These are phyloP conservation scores for Pterois miles DNA, from an alignment of 2,797 vertebrate genomes.

Conservation along the genomic window DNA sequence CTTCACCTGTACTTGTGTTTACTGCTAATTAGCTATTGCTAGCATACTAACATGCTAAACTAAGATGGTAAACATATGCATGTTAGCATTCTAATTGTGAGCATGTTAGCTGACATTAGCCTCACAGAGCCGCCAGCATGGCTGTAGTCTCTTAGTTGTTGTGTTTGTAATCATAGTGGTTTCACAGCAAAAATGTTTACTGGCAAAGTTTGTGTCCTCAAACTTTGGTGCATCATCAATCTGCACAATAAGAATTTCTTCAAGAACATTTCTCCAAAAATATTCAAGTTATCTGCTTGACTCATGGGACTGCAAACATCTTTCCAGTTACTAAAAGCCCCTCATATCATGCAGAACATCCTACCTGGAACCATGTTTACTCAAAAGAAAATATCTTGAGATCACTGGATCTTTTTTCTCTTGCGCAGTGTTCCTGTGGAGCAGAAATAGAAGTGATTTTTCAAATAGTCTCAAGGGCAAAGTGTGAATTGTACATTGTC, in stretches of 20 bases:
- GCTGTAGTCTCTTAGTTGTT: background rate
- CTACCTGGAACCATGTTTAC: conserved; percentile 46
- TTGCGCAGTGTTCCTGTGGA: background rate
- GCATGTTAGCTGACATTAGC: no score
- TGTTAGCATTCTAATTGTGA: no score
- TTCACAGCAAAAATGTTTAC: background rate
- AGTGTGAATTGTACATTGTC: conserved; percentile 37
- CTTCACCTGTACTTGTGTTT: background rate
- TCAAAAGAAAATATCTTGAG: conserved; percentile 14
- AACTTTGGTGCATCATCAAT: conserved; percentile 9
- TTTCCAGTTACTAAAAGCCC: background rate
- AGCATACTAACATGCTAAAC: background rate
- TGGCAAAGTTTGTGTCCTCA: background rate
- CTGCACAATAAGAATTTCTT: background rate
- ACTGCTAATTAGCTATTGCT: background rate
- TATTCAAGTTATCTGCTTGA: conserved; percentile 12
- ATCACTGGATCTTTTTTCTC: conserved; percentile 42
- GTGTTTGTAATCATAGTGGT: background rate
- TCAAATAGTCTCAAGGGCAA: conserved; percentile 52
- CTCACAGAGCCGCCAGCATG: background rate
- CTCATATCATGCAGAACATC: conserved; percentile 16
- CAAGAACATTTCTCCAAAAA: conserved; percentile 3
- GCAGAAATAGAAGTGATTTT: conserved; percentile 40
- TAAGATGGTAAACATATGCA: no score
- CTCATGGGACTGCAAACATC: conserved; percentile 15